Base-by-base conservation (phyloP, 64 coral and sea anemone species). In the Exaiptasia diaphana region DNA sequence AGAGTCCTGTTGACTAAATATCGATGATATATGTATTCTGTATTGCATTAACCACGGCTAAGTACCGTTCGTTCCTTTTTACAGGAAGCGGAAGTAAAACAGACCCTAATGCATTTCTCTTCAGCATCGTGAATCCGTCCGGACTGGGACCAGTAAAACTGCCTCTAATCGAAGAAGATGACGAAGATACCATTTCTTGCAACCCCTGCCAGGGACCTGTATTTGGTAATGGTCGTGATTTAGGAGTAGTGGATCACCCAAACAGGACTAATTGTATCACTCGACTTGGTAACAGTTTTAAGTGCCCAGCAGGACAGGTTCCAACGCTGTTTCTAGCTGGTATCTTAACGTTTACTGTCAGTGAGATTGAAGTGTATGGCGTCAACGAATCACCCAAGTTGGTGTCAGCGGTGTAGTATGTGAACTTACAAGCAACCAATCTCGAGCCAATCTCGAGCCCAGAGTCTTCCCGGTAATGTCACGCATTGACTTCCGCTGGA, bases 291-390 rank as follows among this genome's bases (percentile, higher is more conserved):
- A 83, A 55, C 64, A 53, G 42, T 13, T 83, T 71, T 20, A 52
- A 69, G n/a, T 72, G 80, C 24, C 80, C 80, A 35, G 31, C 7
- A 12, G 64, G 64, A 17, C 65, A 83, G 37, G 18, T 53, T 18
- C 0, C 30, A 5, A 38, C n/a, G 4, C 10, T 26, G 1, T 83
- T 83, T 42, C 32, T 83, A 0, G 15, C 49, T 11, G 80, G 80
- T 8, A 83, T 35, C 27, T 50, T 70, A 30, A 69, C 27, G 5
- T 83, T 83, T 23, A 71, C 9, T 55, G 28, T 83, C 14, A 22
- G n/a, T 15, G 80, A 83, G 36, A 34, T 83, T 0, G 80, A 83
- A 71, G 80, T 83, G 18, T 83, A 53, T 21, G 50, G 5, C 28
- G 20, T 73, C 3, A 52, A 52, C 10, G 49, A 52, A 52, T 52